Evolutionary conservation across 1,140 invertebrate species (phyloP).

Genomic region (Orius insidiosus): DNA sequence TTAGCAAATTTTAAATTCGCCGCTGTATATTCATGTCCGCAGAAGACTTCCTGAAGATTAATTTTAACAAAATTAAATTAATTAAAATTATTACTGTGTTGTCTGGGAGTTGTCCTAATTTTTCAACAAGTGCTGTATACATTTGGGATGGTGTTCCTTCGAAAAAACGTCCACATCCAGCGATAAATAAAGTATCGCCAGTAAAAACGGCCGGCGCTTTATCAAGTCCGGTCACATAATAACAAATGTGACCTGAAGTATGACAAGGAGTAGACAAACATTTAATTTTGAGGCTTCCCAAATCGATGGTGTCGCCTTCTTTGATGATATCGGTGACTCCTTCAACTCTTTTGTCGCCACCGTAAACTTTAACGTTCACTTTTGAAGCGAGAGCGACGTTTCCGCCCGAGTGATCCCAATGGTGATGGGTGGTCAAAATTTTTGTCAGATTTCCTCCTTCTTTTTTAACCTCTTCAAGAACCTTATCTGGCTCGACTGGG

Average conservation of each 20-base stretch:
- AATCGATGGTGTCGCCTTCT: slow-evolving; percentile 48
- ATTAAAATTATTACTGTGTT: slow-evolving; percentile 40
- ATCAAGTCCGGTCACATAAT: slow-evolving; percentile 36
- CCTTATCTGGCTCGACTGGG: slow-evolving; percentile 74
- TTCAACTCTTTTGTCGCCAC: slow-evolving; percentile 75
- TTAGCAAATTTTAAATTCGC: slow-evolving; percentile 79
- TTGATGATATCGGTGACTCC: slow-evolving; percentile 54
- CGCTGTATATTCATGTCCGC: slow-evolving; percentile 92
- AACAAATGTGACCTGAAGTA: slow-evolving; percentile 89
- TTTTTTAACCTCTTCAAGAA: slow-evolving; percentile 50
- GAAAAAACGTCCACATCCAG: slow-evolving; percentile 93
- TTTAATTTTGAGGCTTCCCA: slow-evolving; percentile 60
- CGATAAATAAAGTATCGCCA: slow-evolving; percentile 91
- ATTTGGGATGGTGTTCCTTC: slow-evolving; percentile 90
- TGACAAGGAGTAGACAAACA: slow-evolving; percentile 92
- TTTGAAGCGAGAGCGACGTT: slow-evolving; percentile 62
- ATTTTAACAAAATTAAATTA: background rate
- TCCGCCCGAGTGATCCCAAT: slow-evolving; percentile 96
- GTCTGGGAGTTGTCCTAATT: slow-evolving; percentile 59
- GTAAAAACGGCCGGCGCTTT: slow-evolving; percentile 62
- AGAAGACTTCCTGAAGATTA: slow-evolving; percentile 62
- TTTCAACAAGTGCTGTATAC: slow-evolving; percentile 66
- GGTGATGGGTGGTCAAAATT: slow-evolving; percentile 91
- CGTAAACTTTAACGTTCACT: slow-evolving; percentile 40
- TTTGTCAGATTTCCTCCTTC: slow-evolving; percentile 59